These are phyloP conservation scores for Metopolophium dirhodum DNA, from an alignment of 1,140 invertebrate species.

Conservation along the genomic window DNA sequence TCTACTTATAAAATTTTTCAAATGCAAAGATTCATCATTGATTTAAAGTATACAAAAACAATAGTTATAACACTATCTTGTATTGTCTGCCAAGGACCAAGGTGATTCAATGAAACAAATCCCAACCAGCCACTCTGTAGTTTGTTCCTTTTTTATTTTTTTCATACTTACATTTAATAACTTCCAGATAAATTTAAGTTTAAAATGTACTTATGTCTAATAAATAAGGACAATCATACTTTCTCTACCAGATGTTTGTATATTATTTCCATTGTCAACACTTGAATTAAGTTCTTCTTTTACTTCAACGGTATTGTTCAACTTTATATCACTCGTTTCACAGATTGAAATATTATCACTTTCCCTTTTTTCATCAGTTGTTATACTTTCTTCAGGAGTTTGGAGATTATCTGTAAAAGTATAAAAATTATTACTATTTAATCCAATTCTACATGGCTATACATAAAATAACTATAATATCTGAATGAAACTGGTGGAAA, in stretches of 20 bases:
- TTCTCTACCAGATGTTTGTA: neutral
- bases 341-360: neutral
- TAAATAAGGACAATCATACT: neutral
- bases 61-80: too few species aligned
- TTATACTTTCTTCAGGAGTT: neutral
- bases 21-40: too few species aligned
- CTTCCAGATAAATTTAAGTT: neutral
- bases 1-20: too few species aligned
- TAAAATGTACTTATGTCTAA: neutral
- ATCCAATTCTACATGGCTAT: neutral
- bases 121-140: neutral
- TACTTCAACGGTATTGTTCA: neutral
- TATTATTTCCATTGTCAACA: neutral
- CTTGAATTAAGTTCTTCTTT: constrained; percentile 31
- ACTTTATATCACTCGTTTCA: constrained; percentile 10
- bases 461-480: too few species aligned
- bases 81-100: too few species aligned
- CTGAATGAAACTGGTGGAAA: too few species aligned
- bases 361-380: neutral
- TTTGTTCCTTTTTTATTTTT: neutral
- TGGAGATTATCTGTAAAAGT: constrained; percentile 9
- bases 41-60: too few species aligned
- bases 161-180: neutral
- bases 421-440: neutral
- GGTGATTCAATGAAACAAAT: too few species aligned